Evolutionary conservation across 2,888 invertebrate species (phyloP).

Genomic region (Tanypteryx hageni): DNA sequence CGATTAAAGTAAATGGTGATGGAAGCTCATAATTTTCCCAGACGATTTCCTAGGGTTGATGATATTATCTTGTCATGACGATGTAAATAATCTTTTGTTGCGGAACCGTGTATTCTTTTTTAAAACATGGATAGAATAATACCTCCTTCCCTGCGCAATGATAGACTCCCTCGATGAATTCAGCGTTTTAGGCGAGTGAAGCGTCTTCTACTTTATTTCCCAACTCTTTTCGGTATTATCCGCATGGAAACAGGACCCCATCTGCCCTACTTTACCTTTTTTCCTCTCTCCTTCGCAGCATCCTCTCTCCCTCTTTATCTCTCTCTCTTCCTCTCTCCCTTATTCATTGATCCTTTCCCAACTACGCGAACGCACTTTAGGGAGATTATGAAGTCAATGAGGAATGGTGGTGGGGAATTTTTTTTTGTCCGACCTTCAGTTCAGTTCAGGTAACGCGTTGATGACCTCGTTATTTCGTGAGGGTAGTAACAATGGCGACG

Average conservation of each 20-base stretch:
- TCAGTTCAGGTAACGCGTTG: background rate
- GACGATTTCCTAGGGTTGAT: too few relatives aligned
- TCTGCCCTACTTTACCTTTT: background rate
- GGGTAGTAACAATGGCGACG: too few relatives aligned
- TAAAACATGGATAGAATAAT: too few relatives aligned
- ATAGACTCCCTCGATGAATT: background rate
- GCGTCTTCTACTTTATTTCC: background rate
- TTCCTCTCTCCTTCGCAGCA: too few relatives aligned
- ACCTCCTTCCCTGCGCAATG: background rate
- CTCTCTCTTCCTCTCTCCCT: background rate
- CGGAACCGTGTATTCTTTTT: too few relatives aligned
- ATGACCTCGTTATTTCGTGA: too few relatives aligned
- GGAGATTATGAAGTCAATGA: conserved; percentile 34
- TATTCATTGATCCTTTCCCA: background rate
- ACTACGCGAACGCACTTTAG: background rate
- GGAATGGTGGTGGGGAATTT: background rate
- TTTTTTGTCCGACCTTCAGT: background rate
- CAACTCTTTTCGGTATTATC: background rate
- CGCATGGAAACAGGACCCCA: conserved; percentile 25
- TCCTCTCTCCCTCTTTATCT: background rate
- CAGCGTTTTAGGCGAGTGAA: background rate
- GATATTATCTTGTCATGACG: too few relatives aligned
- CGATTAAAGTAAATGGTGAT: too few relatives aligned
- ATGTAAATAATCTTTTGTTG: too few relatives aligned
- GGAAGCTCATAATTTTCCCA: too few relatives aligned